Percentiles rank a stretch among this genome's conserved stretches.
Evolutionary conservation across 2,113 vertebrate species (phyloP).

Genomic region (Xenopus laevis): DNA sequence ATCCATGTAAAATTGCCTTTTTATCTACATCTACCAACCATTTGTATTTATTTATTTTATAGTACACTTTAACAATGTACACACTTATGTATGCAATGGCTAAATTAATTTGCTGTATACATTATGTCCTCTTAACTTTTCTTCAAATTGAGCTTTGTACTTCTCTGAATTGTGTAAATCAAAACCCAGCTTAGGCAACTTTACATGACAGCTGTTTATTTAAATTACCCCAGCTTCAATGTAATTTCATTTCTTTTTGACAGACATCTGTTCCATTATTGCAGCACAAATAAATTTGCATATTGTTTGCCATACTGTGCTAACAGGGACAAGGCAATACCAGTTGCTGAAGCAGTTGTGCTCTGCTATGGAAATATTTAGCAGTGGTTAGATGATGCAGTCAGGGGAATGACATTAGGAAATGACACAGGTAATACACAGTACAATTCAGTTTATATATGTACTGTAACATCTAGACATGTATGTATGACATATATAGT

Average conservation of each 20-base stretch:
- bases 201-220: conserved; percentile 66
- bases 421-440: conserved; percentile 7
- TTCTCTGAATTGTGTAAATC: conserved; percentile 51
- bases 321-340: conserved; percentile 51
- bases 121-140: neutral
- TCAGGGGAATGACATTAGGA: conserved; percentile 30
- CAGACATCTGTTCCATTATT: conserved; percentile 61
- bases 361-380: conserved; percentile 44
- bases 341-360: conserved; percentile 53
- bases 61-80: no score
- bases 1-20: no score
- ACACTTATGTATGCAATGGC: neutral
- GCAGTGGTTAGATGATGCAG: conserved; percentile 27
- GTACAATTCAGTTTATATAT: neutral
- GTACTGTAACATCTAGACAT: neutral
- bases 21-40: no score
- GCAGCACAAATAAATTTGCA: conserved; percentile 56
- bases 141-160: conserved; percentile 4
- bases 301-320: conserved; percentile 59
- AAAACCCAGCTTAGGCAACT: conserved; percentile 60
- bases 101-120: neutral
- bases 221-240: conserved; percentile 59
- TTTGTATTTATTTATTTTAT: no score
- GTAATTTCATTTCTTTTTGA: conserved; percentile 55
- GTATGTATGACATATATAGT: neutral